Evolutionary conservation across 1,140 invertebrate genomes (phyloP), one percentile per base, ranked within the genome.

Genomic region (Metaphire vulgaris): DNA sequence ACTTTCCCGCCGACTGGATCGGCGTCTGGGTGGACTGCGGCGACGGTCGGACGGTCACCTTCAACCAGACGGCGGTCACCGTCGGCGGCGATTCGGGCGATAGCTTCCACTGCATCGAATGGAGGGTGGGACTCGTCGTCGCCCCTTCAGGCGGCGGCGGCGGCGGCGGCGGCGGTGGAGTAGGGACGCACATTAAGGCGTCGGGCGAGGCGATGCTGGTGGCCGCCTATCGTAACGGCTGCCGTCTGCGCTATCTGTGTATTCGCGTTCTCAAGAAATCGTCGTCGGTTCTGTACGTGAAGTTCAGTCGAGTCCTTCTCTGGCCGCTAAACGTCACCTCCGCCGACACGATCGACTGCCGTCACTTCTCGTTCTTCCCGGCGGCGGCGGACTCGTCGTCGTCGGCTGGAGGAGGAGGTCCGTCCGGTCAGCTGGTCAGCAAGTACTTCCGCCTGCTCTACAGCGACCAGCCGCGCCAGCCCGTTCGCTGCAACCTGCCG

Each of bases 101-200:
- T 21, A 21, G 6, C 41, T 77, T 74, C 67, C 72, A 69, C 76
- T 77, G 76, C 76, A 34, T 77, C 64, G n/a, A 69, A n/a, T 77
- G 76, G 76, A 1, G 65, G 28, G n/a, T n/a, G n/a, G 41, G 41
- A 21, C 21, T 56, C 6, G 6, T 21, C 6, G n/a, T n/a, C n/a
- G n/a, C n/a, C n/a, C n/a, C n/a, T n/a, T n/a, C n/a, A n/a, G 6
- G 6, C 6, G 41, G 41, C 6, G 21, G 41, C 21, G 41, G 41
- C 21, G 41, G 41, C 41, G 41, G 41, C 41, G 41, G 41, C 41
- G 41, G 41, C 41, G 41, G 41, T 12, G 41, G 41, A 56, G 41
- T 6, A 56, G 41, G 41, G 41, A 56, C 41, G 21, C 41, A 56
- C 21, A 56, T 56, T 21, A 56, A 56, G 41, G 6, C 41, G 41